Conservation (phyloP, 2,797 vertebrate species). For the Erpetoichthys calabaricus region DNA sequence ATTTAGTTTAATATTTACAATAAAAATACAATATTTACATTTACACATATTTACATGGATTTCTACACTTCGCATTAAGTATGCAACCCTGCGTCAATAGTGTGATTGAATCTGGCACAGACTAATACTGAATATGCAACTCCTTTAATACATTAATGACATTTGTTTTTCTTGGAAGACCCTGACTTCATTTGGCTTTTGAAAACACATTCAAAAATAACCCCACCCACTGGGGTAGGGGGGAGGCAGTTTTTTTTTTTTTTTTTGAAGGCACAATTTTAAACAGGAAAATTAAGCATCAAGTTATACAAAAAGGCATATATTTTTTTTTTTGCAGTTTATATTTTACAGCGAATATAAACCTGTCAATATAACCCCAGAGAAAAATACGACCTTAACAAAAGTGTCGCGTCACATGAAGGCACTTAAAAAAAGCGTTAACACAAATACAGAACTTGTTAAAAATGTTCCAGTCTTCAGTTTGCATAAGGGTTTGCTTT, state of each 20-base stretch:
- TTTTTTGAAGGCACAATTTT: too few relatives aligned
- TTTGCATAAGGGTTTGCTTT: too few relatives aligned
- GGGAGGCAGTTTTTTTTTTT: conserved; percentile 36
- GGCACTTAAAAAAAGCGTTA: conserved; percentile 33
- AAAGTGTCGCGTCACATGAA: conserved; percentile 44
- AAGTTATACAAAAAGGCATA: conserved; percentile 24
- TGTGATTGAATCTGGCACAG: conserved; percentile 61
- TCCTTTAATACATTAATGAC: conserved; percentile 15
- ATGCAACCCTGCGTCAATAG: conserved; percentile 77
- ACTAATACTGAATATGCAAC: conserved; percentile 42
- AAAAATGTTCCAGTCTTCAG: conserved; percentile 27
- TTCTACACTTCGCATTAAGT: conserved; percentile 54
- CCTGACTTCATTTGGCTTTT: conserved; percentile 33
- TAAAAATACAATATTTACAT: conserved; percentile 73
- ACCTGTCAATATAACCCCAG: conserved; percentile 26
- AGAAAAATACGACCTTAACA: conserved; percentile 33
- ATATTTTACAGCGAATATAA: conserved; percentile 33
- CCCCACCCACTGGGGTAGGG: conserved; percentile 22
- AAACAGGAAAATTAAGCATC: conserved; percentile 39
- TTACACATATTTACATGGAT: conserved; percentile 56
- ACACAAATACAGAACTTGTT: too few relatives aligned
- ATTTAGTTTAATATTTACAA: conserved; percentile 70
- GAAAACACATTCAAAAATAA: conserved; percentile 31
- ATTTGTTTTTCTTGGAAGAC: conserved; percentile 23
- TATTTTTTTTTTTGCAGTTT: conserved; percentile 30